Evolutionary conservation across 1,140 invertebrate genomes (phyloP).

Genomic region (Campodea augens): DNA sequence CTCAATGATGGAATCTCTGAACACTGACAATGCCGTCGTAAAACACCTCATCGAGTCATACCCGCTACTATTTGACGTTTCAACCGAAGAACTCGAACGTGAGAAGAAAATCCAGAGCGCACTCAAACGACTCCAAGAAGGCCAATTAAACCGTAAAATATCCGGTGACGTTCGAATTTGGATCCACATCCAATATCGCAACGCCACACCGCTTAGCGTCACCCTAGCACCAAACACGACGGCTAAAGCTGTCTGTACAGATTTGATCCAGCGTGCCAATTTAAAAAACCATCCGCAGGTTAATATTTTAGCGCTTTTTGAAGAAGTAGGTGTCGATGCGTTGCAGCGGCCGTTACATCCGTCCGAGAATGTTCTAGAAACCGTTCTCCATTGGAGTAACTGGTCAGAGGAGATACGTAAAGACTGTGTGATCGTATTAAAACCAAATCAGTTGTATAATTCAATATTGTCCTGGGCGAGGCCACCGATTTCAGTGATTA

Average conservation of each 20-base stretch:
- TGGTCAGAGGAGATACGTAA: constrained; percentile 65
- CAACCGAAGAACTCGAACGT: constrained; percentile 33
- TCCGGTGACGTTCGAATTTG: constrained; percentile 64
- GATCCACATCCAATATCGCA: constrained; percentile 34
- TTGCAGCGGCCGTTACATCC: constrained; percentile 57
- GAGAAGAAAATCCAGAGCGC: constrained; percentile 50
- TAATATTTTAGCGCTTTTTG: constrained; percentile 47
- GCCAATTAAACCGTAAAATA: constrained; percentile 31
- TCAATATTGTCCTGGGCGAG: constrained; percentile 29
- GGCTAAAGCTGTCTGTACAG: constrained; percentile 46
- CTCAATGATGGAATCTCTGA: no score
- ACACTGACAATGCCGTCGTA: constrained; percentile 42
- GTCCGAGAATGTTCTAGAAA: constrained; percentile 47
- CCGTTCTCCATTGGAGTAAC: constrained; percentile 53
- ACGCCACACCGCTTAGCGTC: neutral
- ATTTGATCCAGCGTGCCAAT: constrained; percentile 36
- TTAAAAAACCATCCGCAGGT: constrained; percentile 24
- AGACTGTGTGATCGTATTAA: constrained; percentile 57
- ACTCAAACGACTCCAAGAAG: constrained; percentile 42
- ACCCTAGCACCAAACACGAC: constrained; percentile 48
- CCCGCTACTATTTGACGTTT: constrained; percentile 36
- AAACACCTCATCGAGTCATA: constrained; percentile 43
- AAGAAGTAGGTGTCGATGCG: constrained; percentile 48
- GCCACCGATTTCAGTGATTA: constrained; percentile 35
- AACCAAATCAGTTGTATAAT: constrained; percentile 29